Evolutionary conservation across 2,797 vertebrate species (phyloP).

Genomic region (Aselliscus stoliczkanus): DNA sequence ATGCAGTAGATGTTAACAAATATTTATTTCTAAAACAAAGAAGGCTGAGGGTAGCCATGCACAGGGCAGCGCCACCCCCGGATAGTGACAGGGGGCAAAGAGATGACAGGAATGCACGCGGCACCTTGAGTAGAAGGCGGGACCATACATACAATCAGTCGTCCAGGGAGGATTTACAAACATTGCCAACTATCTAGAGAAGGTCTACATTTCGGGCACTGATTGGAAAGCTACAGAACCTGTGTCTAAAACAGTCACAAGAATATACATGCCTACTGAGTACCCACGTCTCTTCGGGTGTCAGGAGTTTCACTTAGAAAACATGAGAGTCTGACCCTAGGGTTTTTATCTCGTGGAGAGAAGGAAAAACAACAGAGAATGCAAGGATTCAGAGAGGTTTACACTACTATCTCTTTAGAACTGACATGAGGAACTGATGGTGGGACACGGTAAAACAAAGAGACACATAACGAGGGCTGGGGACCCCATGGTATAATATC

Average conservation of each 20-base stretch:
- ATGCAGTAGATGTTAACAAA: not conserved
- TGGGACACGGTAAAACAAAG: not conserved
- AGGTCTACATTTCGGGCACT: not conserved
- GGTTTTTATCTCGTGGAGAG: not conserved
- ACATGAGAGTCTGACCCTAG: not conserved
- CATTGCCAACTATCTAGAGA: not conserved
- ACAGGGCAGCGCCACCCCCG: not conserved
- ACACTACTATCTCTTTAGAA: not conserved
- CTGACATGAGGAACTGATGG: not conserved
- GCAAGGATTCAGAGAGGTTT: not conserved
- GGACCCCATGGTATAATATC: not conserved
- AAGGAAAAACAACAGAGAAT: not conserved
- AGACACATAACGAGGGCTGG: not conserved
- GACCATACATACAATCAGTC: too few species aligned
- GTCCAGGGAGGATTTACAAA: not conserved
- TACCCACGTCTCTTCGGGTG: not conserved
- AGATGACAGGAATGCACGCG: accelerated
- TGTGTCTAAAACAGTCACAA: not conserved
- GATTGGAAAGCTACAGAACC: not conserved
- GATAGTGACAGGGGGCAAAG: not conserved
- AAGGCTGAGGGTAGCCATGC: not conserved
- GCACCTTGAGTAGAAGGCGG: not conserved
- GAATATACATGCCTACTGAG: not conserved
- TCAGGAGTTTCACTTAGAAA: not conserved
- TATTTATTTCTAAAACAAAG: not conserved